phyloP scores from a whole-genome alignment of 2,888 invertebrate genomes.

The Acrobasis suavella region DNA sequence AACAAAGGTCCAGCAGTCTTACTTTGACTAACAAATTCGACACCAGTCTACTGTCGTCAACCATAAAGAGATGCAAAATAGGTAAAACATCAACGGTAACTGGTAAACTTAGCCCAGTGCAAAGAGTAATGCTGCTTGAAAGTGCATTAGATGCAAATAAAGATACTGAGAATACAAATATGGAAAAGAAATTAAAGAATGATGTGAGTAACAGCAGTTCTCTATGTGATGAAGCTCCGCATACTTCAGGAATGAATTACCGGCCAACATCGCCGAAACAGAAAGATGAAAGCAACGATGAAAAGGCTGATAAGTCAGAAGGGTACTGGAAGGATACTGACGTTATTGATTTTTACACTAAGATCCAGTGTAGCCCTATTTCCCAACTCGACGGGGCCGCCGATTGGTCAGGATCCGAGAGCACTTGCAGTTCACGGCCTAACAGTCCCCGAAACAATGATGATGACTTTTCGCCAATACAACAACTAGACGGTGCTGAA shows the following conservation, averaged over 20 bases:
- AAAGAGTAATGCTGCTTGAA: slow-evolving; percentile 56
- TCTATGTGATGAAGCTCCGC: slow-evolving; percentile 66
- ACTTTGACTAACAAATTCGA: slow-evolving; percentile 88
- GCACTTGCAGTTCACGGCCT: slow-evolving; percentile 73
- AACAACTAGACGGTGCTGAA: slow-evolving; percentile 87
- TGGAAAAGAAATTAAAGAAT: slow-evolving; percentile 64
- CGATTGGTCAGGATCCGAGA: slow-evolving; percentile 84
- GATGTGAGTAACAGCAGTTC: slow-evolving; percentile 50
- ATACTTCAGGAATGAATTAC: slow-evolving; percentile 73
- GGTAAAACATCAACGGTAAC: slow-evolving; percentile 71
- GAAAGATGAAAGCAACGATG: slow-evolving; percentile 58
- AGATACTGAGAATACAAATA: slow-evolving; percentile 49
- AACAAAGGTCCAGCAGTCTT: slow-evolving; percentile 86
- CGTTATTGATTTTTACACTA: slow-evolving; percentile 79
- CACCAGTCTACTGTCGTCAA: slow-evolving; percentile 80
- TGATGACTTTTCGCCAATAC: slow-evolving; percentile 75
- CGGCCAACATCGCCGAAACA: slow-evolving; percentile 62
- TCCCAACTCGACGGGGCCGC: slow-evolving; percentile 87
- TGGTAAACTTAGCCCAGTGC: slow-evolving; percentile 71
- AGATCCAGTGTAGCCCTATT: slow-evolving; percentile 81
- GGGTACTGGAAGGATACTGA: slow-evolving; percentile 66
- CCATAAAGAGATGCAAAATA: slow-evolving; percentile 87
- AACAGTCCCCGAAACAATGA: slow-evolving; percentile 65
- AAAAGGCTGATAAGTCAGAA: slow-evolving; percentile 68
- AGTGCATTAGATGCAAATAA: slow-evolving; percentile 64